Evolutionary conservation across 2,113 vertebrate species (phyloP).

Genomic region (Zapus hudsonius): DNA sequence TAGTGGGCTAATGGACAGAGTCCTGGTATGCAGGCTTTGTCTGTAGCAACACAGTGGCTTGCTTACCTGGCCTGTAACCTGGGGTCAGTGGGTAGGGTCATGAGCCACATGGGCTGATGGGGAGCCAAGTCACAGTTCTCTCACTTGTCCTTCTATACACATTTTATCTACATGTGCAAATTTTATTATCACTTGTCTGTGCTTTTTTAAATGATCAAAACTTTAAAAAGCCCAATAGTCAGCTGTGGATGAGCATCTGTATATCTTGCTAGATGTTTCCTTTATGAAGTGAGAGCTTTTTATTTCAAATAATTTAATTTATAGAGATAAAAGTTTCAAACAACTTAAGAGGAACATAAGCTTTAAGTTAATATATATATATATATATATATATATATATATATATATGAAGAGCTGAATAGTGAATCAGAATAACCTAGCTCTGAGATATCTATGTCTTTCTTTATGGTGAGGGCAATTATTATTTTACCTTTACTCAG

Average conservation of each 20-base stretch:
- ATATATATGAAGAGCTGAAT: slow-evolving; percentile 18
- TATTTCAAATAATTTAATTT: slow-evolving; percentile 40
- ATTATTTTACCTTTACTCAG: slow-evolving; percentile 10
- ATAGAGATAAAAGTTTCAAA: slow-evolving; percentile 40
- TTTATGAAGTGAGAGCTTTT: neutral
- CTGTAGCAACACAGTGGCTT: no score
- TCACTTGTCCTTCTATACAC: neutral
- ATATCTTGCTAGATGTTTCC: neutral
- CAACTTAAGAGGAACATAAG: neutral
- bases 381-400: no score
- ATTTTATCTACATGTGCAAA: neutral
- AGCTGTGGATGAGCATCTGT: neutral
- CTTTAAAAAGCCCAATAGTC: neutral
- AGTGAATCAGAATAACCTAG: neutral
- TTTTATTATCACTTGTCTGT: neutral
- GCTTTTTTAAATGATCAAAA: slow-evolving; percentile 2
- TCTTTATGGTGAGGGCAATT: neutral
- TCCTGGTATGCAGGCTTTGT: no score
- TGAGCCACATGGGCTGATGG: no score
- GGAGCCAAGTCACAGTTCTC: no score
- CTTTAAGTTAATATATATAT: no score
- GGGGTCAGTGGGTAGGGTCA: no score
- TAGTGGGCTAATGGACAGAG: no score
- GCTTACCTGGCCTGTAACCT: no score
- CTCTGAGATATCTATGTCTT: slow-evolving; percentile 29